These are phyloP conservation scores for Lordiphosa stackelbergi DNA, from an alignment of 1,140 invertebrate species.

Conservation along the genomic window DNA sequence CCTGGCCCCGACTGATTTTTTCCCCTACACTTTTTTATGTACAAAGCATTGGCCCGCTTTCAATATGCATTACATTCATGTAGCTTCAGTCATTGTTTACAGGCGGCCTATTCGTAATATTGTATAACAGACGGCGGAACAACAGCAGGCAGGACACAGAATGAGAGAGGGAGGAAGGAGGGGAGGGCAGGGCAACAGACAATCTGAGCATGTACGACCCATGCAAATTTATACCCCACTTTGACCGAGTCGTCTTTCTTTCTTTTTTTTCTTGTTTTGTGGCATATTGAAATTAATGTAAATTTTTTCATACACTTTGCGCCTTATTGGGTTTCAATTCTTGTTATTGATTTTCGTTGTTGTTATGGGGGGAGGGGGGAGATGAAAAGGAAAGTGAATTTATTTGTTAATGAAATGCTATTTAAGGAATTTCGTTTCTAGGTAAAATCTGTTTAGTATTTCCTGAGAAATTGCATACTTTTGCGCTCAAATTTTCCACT, in stretches of 20 bases:
- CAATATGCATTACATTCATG: constrained; percentile 50
- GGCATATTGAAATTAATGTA: constrained; percentile 53
- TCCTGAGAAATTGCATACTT: constrained; percentile 1
- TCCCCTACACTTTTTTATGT: not conserved
- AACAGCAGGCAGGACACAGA: constrained; percentile 6
- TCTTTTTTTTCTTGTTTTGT: constrained; percentile 14
- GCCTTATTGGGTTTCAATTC: constrained; percentile 23
- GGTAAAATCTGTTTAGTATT: no score
- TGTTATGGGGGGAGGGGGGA: not conserved
- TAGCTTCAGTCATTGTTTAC: constrained; percentile 50
- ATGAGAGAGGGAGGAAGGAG: not conserved
- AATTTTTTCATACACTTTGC: constrained; percentile 40
- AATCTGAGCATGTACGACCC: constrained; percentile 50
- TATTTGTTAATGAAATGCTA: constrained; percentile 45
- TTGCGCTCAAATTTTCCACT: constrained; percentile 11
- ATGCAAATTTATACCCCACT: constrained; percentile 40
- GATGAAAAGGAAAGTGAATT: constrained; percentile 10
- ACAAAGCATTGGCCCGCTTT: constrained; percentile 16
- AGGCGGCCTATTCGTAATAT: constrained; percentile 49
- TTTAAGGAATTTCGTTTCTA: constrained; percentile 8
- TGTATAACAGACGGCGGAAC: constrained; percentile 48
- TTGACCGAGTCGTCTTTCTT: no score
- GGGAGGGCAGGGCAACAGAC: constrained; percentile 21
- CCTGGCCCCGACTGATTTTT: constrained; percentile 4
- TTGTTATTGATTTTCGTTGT: constrained; percentile 42